Conservation (phyloP, 2,113 vertebrate genomes). For the Vulpes vulpes region DNA sequence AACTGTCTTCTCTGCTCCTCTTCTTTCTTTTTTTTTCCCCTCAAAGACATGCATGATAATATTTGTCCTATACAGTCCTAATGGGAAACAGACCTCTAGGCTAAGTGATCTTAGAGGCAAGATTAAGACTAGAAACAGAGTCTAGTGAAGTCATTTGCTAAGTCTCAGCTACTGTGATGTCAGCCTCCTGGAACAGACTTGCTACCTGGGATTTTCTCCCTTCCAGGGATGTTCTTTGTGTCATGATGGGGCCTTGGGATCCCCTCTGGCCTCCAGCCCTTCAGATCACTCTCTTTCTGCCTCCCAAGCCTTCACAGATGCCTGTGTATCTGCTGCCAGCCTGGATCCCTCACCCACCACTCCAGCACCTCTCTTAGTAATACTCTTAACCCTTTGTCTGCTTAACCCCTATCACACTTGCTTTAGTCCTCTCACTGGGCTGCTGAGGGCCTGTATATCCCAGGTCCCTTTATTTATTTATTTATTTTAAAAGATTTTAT, state of each 20-base stretch:
- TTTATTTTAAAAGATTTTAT: too few species aligned
- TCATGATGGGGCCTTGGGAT: background rate
- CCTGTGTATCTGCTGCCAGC: background rate
- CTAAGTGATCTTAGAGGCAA: background rate
- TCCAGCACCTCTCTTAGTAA: background rate
- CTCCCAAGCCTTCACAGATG: accelerated
- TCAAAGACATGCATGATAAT: background rate
- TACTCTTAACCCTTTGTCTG: background rate
- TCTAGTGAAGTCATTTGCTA: too few species aligned
- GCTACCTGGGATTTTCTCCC: background rate
- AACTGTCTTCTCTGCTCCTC: background rate
- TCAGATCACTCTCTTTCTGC: background rate
- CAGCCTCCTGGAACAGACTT: accelerated
- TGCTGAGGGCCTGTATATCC: background rate
- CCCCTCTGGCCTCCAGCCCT: too few species aligned
- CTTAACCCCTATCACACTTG: background rate
- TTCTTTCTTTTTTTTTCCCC: background rate
- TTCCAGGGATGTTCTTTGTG: accelerated
- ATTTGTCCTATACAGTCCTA: too few species aligned
- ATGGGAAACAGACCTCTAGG: background rate
- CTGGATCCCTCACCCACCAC: background rate
- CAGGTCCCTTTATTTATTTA: too few species aligned
- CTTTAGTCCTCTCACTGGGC: background rate
- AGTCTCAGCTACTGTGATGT: too few species aligned
- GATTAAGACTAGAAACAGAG: background rate